These are phyloP conservation scores for Scomber scombrus DNA, from an alignment of 2,113 vertebrate genomes.

Conservation along the genomic window DNA sequence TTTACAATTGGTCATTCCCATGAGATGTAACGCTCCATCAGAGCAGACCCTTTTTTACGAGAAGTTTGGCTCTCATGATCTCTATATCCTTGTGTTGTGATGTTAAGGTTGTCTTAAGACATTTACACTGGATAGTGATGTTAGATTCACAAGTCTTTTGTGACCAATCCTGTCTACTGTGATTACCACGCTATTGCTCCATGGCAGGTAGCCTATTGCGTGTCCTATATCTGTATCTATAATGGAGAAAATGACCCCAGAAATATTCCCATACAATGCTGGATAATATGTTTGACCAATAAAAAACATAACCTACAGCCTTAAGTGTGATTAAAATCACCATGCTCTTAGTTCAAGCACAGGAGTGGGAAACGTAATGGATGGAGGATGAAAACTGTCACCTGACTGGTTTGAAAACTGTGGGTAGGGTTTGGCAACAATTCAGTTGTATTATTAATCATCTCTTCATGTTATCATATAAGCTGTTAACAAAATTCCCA, in stretches of 20 bases:
- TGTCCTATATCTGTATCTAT: too few relatives aligned
- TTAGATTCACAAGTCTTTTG: not conserved
- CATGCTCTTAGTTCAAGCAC: not conserved
- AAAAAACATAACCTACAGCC: constrained; percentile 42
- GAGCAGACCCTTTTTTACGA: not conserved
- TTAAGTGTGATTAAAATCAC: constrained; percentile 29
- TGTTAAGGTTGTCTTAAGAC: constrained; percentile 7
- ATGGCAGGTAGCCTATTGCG: constrained; percentile 17
- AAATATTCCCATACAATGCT: constrained; percentile 19
- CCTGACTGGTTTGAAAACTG: constrained; percentile 6
- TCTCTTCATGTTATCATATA: too few relatives aligned
- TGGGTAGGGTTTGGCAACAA: not conserved
- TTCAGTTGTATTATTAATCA: not conserved
- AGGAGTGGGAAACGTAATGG: not conserved
- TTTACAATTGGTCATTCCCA: not conserved
- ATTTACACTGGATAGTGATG: not conserved
- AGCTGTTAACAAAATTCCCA: too few relatives aligned
- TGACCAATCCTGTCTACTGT: not conserved
- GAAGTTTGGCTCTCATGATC: not conserved
- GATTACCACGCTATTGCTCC: not conserved
- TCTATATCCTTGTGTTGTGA: not conserved
- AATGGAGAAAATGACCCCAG: constrained; percentile 11
- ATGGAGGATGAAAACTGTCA: not conserved
- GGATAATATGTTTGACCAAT: constrained; percentile 38
- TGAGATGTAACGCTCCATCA: not conserved